Percentiles rank a stretch among this genome's conserved stretches.
phyloP scores from a whole-genome alignment of 2,113 vertebrate genomes.

The Herpetotheres cachinnans region DNA sequence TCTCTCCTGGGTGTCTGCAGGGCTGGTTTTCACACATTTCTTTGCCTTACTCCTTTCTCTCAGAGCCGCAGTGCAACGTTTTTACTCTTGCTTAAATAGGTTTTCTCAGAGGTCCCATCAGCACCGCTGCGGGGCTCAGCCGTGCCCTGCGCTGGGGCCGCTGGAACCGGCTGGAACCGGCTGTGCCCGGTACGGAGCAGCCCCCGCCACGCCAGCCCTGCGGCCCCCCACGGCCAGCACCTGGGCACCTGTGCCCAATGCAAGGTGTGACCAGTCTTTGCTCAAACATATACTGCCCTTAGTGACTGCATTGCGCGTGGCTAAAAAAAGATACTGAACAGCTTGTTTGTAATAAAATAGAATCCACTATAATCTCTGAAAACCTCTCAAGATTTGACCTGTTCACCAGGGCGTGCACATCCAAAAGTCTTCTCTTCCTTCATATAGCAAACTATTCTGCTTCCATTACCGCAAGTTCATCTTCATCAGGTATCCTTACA shows the following conservation, averaged over 20 bases:
- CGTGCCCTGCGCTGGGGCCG: not conserved
- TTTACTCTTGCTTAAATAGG: not conserved
- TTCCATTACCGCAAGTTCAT: not conserved
- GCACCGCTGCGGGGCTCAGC: not conserved
- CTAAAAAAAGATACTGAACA: not conserved
- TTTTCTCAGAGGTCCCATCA: not conserved
- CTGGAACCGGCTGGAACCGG: not conserved
- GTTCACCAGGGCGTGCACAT: not conserved
- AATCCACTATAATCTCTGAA: not conserved
- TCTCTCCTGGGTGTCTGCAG: not conserved
- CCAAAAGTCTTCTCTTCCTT: not conserved
- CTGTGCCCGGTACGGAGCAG: not conserved
- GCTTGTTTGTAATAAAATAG: not conserved
- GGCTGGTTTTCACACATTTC: not conserved
- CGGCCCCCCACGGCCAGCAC: not conserved
- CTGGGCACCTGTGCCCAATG: no score
- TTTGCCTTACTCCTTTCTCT: not conserved
- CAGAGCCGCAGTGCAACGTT: not conserved
- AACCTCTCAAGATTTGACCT: not conserved
- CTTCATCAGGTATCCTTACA: not conserved
- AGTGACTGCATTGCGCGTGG: not conserved
- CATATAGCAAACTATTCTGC: no score
- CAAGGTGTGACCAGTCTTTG: not conserved
- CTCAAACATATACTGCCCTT: not conserved
- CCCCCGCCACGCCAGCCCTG: not conserved